These are phyloP conservation scores for Oasisia sp. DNA, from an alignment of 2,888 invertebrate species.

Conservation along the genomic window DNA sequence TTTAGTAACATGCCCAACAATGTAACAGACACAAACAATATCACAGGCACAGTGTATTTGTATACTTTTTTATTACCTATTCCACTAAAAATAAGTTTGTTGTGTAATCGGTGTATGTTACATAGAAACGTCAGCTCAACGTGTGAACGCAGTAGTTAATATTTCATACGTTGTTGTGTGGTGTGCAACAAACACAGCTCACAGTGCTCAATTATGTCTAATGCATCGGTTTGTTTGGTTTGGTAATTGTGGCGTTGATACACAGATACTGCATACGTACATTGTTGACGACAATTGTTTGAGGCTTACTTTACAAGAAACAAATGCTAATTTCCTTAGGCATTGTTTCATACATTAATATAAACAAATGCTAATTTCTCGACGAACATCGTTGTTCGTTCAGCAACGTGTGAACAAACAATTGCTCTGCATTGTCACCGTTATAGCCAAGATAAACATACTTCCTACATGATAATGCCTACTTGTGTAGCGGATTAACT, in stretches of 20 bases:
- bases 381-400: neutral
- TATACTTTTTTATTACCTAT: too few relatives aligned
- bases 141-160: too few relatives aligned
- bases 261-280: neutral
- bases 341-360: too few relatives aligned
- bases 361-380: neutral
- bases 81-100: too few relatives aligned
- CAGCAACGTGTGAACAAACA: neutral
- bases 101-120: too few relatives aligned
- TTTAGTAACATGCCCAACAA: too few relatives aligned
- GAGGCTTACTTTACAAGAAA: neutral
- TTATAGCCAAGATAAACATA: neutral
- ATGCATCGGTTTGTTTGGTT: neutral
- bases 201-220: neutral
- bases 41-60: too few relatives aligned
- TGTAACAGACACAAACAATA: too few relatives aligned
- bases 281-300: neutral
- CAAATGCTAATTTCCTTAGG: too few relatives aligned
- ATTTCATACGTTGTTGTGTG: neutral
- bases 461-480: neutral
- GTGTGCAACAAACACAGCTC: neutral
- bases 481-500: neutral
- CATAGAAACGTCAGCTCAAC: too few relatives aligned
- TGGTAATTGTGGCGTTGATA: neutral
- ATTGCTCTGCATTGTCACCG: neutral